Evolutionary conservation across 23 tunicate genomes (phyloP).

Genomic region (Trididemnum nubilum): DNA sequence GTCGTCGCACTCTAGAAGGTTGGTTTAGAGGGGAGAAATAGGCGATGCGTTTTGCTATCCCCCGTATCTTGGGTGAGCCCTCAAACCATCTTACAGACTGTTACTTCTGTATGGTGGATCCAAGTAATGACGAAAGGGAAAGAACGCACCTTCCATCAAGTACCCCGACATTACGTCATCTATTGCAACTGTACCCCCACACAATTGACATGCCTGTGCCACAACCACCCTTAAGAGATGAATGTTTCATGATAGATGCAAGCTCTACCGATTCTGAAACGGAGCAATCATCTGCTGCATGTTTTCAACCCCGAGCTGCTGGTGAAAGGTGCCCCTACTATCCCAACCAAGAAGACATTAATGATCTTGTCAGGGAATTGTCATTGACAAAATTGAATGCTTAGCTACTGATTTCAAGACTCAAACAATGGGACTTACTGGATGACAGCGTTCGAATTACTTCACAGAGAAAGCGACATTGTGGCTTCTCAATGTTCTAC

Average conservation of each 20-base stretch:
- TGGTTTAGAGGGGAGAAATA: no score
- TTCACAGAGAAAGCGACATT: constrained; percentile 45
- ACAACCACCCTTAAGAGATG: constrained; percentile 36
- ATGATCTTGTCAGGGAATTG: constrained; percentile 32
- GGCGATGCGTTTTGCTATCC: no score
- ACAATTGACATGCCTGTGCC: constrained; percentile 41
- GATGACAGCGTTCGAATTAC: constrained; percentile 28
- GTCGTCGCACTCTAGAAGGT: no score
- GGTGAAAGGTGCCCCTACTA: constrained; percentile 42
- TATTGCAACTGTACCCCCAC: constrained; percentile 38
- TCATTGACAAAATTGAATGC: constrained; percentile 42
- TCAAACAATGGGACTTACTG: constrained; percentile 46
- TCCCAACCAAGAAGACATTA: constrained; percentile 45
- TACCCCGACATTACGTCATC: constrained; percentile 43
- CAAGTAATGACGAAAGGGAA: constrained; percentile 24
- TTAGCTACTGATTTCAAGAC: constrained; percentile 31
- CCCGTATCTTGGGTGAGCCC: no score
- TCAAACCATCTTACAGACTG: no score
- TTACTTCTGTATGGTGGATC: constrained; percentile 44
- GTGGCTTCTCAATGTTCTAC: constrained; percentile 32
- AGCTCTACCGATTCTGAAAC: constrained; percentile 38
- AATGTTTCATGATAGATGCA: constrained; percentile 5
- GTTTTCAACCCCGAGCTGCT: constrained; percentile 16
- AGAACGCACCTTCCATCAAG: constrained; percentile 33
- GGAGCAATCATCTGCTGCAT: constrained; percentile 24